A percentile compares a stretch with the other conserved stretches of the same genome.
These are phyloP conservation scores for Meloe dianella DNA, from an alignment of 2,888 invertebrate species.

Conservation along the genomic window DNA sequence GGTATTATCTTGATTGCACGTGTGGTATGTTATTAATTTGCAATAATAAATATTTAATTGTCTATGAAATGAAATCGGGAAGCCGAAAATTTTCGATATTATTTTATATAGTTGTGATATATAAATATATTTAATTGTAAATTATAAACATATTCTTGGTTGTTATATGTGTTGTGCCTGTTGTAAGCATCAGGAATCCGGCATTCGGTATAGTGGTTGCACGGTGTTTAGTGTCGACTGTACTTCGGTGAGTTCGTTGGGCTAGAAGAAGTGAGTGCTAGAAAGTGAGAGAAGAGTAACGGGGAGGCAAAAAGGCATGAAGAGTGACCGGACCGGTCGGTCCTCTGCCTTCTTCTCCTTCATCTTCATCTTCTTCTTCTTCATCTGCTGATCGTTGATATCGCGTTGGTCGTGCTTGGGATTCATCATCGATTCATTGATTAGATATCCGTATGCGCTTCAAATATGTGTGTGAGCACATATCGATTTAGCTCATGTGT, in stretches of 20 bases:
- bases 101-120: too few species aligned
- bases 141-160: background rate
- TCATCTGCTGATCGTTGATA: slow-evolving; percentile 51
- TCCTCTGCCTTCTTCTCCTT: slow-evolving; percentile 15
- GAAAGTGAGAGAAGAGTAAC: slow-evolving; percentile 37
- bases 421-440: slow-evolving; percentile 59
- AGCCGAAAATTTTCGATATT: background rate
- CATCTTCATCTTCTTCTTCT: background rate
- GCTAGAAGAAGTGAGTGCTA: slow-evolving; percentile 28
- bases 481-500: slow-evolving; percentile 47
- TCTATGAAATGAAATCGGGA: background rate
- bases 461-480: slow-evolving; percentile 47
- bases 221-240: slow-evolving; percentile 47
- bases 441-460: slow-evolving; percentile 55
- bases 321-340: slow-evolving; percentile 54
- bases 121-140: too few species aligned
- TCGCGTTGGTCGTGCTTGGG: slow-evolving; percentile 50
- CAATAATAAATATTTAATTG: slow-evolving; percentile 26
- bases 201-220: slow-evolving; percentile 28
- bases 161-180: background rate
- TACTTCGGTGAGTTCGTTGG: slow-evolving; percentile 39
- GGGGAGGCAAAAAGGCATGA: slow-evolving; percentile 31
- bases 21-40: slow-evolving; percentile 34
- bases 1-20: slow-evolving; percentile 35
- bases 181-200: slow-evolving; percentile 4